phyloP scores from a whole-genome alignment of 2,797 vertebrate species.

The Paguma larvata region DNA sequence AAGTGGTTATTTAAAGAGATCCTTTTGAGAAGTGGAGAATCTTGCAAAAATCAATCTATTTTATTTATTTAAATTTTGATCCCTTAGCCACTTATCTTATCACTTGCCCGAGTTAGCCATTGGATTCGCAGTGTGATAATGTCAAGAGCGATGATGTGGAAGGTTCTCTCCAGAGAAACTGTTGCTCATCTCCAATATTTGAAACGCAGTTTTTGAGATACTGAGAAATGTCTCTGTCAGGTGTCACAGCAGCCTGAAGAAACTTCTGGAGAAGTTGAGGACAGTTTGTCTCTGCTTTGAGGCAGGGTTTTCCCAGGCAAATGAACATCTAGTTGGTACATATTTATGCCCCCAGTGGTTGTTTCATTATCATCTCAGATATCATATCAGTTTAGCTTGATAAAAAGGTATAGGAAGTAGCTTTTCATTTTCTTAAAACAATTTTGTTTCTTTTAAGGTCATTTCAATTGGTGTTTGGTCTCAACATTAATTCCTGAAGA shows the following conservation, averaged over 20 bases:
- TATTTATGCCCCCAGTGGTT: background rate
- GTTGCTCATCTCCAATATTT: background rate
- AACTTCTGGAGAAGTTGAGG: background rate
- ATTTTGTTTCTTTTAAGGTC: background rate
- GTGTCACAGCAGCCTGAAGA: background rate
- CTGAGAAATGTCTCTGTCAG: background rate
- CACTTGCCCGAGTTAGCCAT: background rate
- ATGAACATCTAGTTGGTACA: background rate
- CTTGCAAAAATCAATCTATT: background rate
- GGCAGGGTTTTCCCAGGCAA: background rate
- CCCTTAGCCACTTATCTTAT: background rate
- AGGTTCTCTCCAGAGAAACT: background rate
- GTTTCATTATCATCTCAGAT: background rate
- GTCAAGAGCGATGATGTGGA: background rate
- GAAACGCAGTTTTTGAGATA: background rate
- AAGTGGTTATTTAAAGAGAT: conserved; percentile 48
- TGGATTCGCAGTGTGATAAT: background rate
- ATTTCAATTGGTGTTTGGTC: background rate
- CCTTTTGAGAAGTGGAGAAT: background rate
- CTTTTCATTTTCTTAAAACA: background rate
- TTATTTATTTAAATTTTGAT: conserved; percentile 31
- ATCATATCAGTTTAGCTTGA: background rate
- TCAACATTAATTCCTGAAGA: background rate
- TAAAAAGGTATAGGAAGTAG: background rate
- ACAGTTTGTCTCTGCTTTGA: background rate